A percentile compares a stretch with the other conserved stretches of the same genome.
These are phyloP conservation scores for Laspeyria flexula DNA, from an alignment of 2,888 invertebrate genomes.

Conservation along the genomic window DNA sequence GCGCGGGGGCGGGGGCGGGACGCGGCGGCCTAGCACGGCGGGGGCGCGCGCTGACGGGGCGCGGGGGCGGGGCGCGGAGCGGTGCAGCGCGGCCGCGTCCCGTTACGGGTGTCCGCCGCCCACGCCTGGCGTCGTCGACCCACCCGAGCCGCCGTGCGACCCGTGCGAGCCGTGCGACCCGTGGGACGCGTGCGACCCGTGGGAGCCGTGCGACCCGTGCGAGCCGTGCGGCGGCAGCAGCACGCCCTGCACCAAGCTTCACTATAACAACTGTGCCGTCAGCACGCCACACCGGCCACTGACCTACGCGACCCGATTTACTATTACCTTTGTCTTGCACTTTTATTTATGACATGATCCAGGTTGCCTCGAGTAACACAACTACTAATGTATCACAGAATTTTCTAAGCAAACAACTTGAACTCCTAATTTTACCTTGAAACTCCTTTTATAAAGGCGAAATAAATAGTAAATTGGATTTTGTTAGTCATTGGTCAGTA, in stretches of 20 bases:
- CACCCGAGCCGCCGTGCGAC: constrained; percentile 51
- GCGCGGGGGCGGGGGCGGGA: neutral
- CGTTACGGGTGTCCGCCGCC: constrained; percentile 64
- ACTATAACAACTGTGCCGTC: constrained; percentile 12
- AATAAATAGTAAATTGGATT: neutral
- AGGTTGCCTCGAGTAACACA: too few relatives aligned
- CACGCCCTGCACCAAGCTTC: constrained; percentile 53
- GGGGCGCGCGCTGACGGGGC: constrained; percentile 16
- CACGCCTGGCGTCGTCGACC: constrained; percentile 63
- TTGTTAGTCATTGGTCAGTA: neutral
- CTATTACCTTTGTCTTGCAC: neutral
- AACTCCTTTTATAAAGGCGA: neutral
- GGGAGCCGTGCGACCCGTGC: constrained; percentile 55
- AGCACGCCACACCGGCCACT: neutral
- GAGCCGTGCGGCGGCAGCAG: constrained; percentile 63
- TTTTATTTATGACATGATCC: too few relatives aligned
- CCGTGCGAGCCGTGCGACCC: constrained; percentile 18
- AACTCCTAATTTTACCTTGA: too few relatives aligned
- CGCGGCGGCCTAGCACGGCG: constrained; percentile 6
- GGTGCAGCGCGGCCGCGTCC: constrained; percentile 22
- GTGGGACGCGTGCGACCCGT: constrained; percentile 37
- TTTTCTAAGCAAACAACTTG: neutral
- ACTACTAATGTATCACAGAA: too few relatives aligned
- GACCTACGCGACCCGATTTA: neutral
- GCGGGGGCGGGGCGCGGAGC: constrained; percentile 23